Base-by-base conservation (phyloP, 92 coral and sea anemone species). In the Palythoa heliodiscus region DNA sequence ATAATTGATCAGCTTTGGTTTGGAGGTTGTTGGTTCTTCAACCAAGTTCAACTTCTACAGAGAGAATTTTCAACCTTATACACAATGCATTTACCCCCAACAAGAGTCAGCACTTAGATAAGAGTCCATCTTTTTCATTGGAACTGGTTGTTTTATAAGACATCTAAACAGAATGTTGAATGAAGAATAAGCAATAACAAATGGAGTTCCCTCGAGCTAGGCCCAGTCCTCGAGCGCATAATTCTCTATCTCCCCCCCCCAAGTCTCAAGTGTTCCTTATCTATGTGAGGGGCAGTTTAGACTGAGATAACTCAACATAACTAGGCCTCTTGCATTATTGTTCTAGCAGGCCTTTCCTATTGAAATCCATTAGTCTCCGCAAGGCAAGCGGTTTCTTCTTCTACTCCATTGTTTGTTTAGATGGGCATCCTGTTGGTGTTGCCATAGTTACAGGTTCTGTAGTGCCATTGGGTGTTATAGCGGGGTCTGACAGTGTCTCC, bases 271-370 rank as follows among this genome's bases (percentile, higher is more conserved):
- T 57, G 60, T 20, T 84, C 82, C 47, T 71, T 24, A 47, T 52
- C 72, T 23, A 71, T 22, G 66, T 84, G 17, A 10, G 63, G 63
- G 17, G 63, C 63, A 57, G 63, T 57, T 57, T n/a, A 57, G 63
- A 13, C 63, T 55, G 61, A 55, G 20, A 60, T 60, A 60, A 60
- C 67, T 60, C 16, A 60, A 60, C 67, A 60, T 15, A 60, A 60
- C 67, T 60, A 60, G 7, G 67, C 22, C 20, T 15, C 5, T 60
- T 60, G 67, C 67, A 60, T 83, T 63, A 43, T 43, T 70, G 37
- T 52, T 70, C 75, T 22, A 69, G 22, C 40, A 83, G 86, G 60
- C 86, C 86, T 83, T 83, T 83, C 25, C 39, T 70, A 66, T 83
- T 83, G 78, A 58, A 43, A 9, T 83, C n/a, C 61, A 43, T 23